These are phyloP conservation scores for Agrenia bidenticulata DNA, from an alignment of 2,888 invertebrate species.

Conservation along the genomic window DNA sequence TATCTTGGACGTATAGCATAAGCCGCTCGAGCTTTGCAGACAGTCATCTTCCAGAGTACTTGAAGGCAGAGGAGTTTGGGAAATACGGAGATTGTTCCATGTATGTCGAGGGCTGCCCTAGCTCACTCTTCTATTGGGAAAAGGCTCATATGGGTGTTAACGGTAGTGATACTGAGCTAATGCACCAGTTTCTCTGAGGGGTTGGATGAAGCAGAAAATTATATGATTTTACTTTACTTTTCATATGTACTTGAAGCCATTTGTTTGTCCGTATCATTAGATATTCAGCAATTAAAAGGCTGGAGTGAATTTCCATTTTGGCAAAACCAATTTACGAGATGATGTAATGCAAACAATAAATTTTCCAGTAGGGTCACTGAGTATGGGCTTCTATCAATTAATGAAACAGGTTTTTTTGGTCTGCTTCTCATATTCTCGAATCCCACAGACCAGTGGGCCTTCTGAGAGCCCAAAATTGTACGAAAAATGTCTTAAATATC, in stretches of 20 bases:
- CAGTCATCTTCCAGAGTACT: conserved; percentile 30
- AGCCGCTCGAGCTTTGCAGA: conserved; percentile 37
- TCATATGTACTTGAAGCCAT: conserved; percentile 6
- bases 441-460: too few species aligned
- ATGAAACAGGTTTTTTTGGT: too few species aligned
- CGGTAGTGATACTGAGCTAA: too few species aligned
- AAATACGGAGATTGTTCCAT: conserved; percentile 28
- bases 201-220: conserved; percentile 3
- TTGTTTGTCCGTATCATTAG: neutral
- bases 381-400: too few species aligned
- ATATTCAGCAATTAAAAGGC: too few species aligned
- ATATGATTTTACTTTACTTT: too few species aligned
- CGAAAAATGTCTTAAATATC: too few species aligned
- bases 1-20: conserved; percentile 20
- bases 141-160: neutral
- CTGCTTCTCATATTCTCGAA: too few species aligned
- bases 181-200: too few species aligned
- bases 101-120: conserved; percentile 19
- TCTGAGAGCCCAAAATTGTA: too few species aligned
- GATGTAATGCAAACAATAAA: too few species aligned
- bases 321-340: neutral
- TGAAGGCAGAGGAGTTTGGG: conserved; percentile 30
- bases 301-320: neutral
- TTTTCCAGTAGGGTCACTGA: too few species aligned
- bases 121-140: conserved; percentile 32